Base-by-base conservation (phyloP, 1,140 invertebrate genomes). In the Tetragnatha versicolor region DNA sequence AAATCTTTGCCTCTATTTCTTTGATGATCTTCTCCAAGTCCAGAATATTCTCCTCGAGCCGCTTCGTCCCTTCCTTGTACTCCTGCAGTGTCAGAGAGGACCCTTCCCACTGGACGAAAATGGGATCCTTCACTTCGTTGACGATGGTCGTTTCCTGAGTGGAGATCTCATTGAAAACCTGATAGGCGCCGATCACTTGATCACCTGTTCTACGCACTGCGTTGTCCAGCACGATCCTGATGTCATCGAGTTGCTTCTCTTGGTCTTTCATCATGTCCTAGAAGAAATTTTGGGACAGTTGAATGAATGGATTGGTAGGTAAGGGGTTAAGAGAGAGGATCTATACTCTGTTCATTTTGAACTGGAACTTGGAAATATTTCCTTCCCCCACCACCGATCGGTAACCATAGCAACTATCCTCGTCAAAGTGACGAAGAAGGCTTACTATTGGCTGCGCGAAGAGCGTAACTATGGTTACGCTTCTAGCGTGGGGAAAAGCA, bases 1-100 rank as follows among this genome's bases (percentile, higher is more conserved):
- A 49, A 22, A 73, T 58, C n/a, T 53, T 14, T 9, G 47, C 42
- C 47, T 80, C 69, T 2, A 80, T 75, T 29, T 73, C 66, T 35
- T 45, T 22, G 2, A 75, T 27, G 9, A 75, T 9, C 33, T 22
- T 66, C 35, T 80, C 69, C 20, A 80, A 39, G 0, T 65, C 61
- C 5, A 31, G n/a, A 3, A 80, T 33, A 12, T 31, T 53, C 20
- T 33, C 25, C 27, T 75, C 61, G 22, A 80, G 20, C 1, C 17
- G 9, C n/a, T 47, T 42, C 0, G 76, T 79, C 4, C 65, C 76
- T 22, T 31, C 20, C 25, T 35, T 58, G 25, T 69, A 79, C 20
- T 80, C 55, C 7, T 75, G 39, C 9, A 75, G 20, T 17, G 79
- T 73, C 9, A 75, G 25, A 49, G 37, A 22, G 2, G 70, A 65